Conservation (phyloP, 2,888 invertebrate species). For the Cephus pygmeus region DNA sequence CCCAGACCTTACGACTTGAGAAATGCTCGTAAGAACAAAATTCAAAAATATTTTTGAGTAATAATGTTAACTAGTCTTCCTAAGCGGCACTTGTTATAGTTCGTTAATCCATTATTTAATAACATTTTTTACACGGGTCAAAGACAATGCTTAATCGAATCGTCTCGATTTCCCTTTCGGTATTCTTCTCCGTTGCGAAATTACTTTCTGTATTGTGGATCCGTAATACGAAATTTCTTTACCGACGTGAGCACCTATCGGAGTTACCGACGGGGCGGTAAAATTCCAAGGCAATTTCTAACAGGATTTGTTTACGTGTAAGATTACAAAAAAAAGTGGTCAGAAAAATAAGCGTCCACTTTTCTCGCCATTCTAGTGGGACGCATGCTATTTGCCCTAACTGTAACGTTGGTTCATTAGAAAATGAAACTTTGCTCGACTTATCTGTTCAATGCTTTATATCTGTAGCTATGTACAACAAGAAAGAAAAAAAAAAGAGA, state of each 20-base stretch:
- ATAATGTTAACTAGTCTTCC: no score
- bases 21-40: slow-evolving; percentile 77
- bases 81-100: no score
- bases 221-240: not conserved
- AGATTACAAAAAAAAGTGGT: not conserved
- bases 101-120: no score
- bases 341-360: not conserved
- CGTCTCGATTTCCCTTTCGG: not conserved
- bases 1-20: slow-evolving; percentile 83
- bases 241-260: not conserved
- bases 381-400: not conserved
- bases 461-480: not conserved
- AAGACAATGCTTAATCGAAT: not conserved
- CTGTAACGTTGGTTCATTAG: not conserved
- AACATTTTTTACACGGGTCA: no score
- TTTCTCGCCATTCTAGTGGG: not conserved
- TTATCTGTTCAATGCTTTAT: not conserved
- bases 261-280: not conserved
- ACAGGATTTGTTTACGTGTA: not conserved
- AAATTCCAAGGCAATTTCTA: not conserved
- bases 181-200: not conserved
- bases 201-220: not conserved
- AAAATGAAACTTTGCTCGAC: not conserved
- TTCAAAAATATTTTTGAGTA: not conserved
- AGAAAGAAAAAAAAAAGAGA: not conserved